Evolutionary conservation across 2,888 invertebrate genomes (phyloP), one percentile per base, ranked within the genome.

Genomic region (Dasypogon diadema): DNA sequence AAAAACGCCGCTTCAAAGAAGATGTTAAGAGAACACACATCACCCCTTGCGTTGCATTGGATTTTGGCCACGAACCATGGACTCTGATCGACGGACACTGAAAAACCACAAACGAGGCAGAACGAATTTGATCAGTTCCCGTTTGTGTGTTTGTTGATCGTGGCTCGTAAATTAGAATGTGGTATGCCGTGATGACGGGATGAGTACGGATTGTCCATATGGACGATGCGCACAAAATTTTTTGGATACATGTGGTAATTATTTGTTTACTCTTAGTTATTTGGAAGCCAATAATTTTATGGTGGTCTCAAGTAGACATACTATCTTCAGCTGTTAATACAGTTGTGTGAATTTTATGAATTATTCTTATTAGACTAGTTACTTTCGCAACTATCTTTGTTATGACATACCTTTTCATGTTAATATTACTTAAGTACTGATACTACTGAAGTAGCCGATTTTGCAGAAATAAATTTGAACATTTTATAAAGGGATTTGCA

Each of bases 131-230:
- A 74, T 58, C 46, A 51, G 76, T 54, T 72, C 46, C 24, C 60
- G 48, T 22, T 76, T 72, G 55, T 60, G 26, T 77, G 63, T 76
- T 77, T 77, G 63, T 70, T 74, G 77, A 77, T 77, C 77, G 77
- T 77, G 77, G 76, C 74, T 77, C 76, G 72, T 77, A 77, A 77
- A 77, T 76, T 77, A 77, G 76, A 75, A 60, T 63, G 46, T 74
- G 74, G 56, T 73, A 30, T 55, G 51, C 72, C 16, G 30, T 55
- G 55, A 34, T 34, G 55, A 70, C 21, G 37, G 18, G 55, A 48
- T 54, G 70, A n/a, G 54, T 21, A 42, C 22, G n/a, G 21, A 22
- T 16, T 46, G 54, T 10, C 76, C 74, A 51, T 60, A 24, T 75
- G 74, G 72, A 60, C 74, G 56, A 58, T 75, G 74, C 42, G n/a